These are phyloP conservation scores for Gallinago nigripennis DNA, from an alignment of 2,797 vertebrate species.

Conservation along the genomic window DNA sequence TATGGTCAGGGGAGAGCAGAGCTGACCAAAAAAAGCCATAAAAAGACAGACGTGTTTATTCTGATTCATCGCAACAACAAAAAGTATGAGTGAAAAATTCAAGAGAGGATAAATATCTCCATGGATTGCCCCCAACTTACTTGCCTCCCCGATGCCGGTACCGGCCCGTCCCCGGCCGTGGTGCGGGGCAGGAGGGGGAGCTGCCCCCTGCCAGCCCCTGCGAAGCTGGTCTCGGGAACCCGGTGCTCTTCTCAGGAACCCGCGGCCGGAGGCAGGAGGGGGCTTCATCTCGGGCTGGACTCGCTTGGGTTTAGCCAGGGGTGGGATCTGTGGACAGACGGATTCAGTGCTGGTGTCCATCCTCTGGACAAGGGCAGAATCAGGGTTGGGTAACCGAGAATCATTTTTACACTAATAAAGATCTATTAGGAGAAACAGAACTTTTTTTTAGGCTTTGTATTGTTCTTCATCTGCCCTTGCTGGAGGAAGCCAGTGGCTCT, in stretches of 20 bases:
- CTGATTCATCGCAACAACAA: neutral
- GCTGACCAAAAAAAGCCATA: neutral
- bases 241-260: neutral
- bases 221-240: neutral
- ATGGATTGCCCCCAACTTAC: neutral
- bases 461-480: neutral
- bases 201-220: neutral
- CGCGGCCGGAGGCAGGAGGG: neutral
- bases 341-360: neutral
- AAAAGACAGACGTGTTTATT: neutral
- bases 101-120: neutral
- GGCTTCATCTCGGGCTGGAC: neutral
- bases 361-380: neutral
- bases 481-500: neutral
- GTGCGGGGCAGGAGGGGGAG: rapidly evolving
- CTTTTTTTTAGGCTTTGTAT: neutral
- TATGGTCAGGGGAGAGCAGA: neutral
- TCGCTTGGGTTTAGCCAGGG: neutral
- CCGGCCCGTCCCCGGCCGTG: rapidly evolving
- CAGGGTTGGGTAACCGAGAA: neutral
- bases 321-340: rapidly evolving
- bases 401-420: neutral
- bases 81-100: neutral
- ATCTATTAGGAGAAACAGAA: neutral
- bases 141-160: neutral